Conservation (phyloP, 2,888 invertebrate species). For the Sipha maydis region DNA sequence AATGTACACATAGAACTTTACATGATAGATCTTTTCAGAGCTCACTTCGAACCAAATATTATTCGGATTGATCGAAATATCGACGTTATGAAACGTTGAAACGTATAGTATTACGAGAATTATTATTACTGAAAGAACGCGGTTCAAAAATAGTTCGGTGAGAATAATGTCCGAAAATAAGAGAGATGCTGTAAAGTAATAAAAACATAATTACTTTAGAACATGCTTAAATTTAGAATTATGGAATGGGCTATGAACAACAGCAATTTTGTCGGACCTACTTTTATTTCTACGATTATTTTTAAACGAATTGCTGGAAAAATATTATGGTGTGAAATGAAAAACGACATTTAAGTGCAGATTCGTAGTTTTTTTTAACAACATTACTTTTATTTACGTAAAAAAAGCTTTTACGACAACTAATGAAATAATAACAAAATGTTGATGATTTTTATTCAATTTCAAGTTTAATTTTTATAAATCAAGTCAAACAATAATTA, state of each 20-base stretch:
- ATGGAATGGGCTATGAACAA: conserved; percentile 34
- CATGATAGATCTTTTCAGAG: background rate
- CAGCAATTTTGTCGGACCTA: background rate
- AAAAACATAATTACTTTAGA: conserved; percentile 34
- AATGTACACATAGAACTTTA: background rate
- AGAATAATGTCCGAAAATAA: conserved; percentile 27
- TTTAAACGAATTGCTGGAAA: conserved; percentile 9
- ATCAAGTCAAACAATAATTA: background rate
- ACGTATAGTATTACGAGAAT: background rate
- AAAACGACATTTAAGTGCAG: conserved; percentile 1
- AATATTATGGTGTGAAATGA: background rate
- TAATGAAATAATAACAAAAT: background rate
- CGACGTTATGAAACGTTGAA: background rate
- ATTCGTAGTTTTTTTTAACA: background rate
- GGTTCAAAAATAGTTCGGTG: conserved; percentile 18
- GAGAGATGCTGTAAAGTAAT: conserved; percentile 17
- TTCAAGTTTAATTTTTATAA: background rate
- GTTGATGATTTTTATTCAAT: background rate
- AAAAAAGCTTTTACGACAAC: background rate
- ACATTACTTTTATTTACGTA: background rate
- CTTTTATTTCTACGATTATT: conserved; percentile 20
- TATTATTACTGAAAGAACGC: background rate
- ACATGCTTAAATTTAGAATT: conserved; percentile 42
- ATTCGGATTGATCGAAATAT: background rate
- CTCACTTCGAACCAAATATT: background rate